phyloP scores from a whole-genome alignment of 1,140 invertebrate genomes.

The Drusus annulatus region DNA sequence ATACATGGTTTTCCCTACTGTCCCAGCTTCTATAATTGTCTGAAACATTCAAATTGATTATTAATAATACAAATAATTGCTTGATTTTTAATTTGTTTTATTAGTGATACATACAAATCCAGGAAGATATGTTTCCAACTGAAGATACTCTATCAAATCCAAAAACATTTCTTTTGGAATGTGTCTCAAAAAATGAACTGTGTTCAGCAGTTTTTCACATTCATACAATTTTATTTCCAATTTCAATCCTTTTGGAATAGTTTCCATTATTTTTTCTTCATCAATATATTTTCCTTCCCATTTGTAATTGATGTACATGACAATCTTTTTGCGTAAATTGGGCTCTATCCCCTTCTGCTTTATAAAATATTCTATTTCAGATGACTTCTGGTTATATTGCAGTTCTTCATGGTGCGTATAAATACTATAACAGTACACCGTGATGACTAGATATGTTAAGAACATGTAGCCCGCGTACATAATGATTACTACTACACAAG shows the following conservation, averaged over 20 bases:
- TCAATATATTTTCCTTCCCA: slow-evolving; percentile 43
- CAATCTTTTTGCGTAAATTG: slow-evolving; percentile 35
- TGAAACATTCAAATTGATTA: not conserved
- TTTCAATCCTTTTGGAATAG: slow-evolving; percentile 6
- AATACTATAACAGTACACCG: not conserved
- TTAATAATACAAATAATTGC: not conserved
- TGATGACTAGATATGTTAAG: slow-evolving; percentile 13
- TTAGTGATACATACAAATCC: slow-evolving; percentile 25
- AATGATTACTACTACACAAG: not conserved
- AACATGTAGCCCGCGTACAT: slow-evolving; percentile 26
- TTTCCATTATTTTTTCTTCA: slow-evolving; percentile 37
- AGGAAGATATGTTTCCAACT: slow-evolving; percentile 31
- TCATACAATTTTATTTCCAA: slow-evolving; percentile 41
- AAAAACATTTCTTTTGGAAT: slow-evolving; percentile 23
- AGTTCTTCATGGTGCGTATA: slow-evolving; percentile 27
- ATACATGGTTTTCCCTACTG: slow-evolving; percentile 7
- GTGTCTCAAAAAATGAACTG: slow-evolving; percentile 18
- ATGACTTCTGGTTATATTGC: slow-evolving; percentile 16
- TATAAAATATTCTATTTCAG: slow-evolving; percentile 21
- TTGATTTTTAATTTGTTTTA: too few relatives aligned
- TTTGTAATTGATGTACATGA: slow-evolving; percentile 41
- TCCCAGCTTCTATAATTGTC: slow-evolving; percentile 20
- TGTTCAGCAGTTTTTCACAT: slow-evolving; percentile 41
- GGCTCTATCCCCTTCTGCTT: slow-evolving; percentile 11
- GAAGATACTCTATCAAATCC: slow-evolving; percentile 31